Percentiles rank a stretch among this genome's conserved stretches.
Evolutionary conservation across 2,797 vertebrate genomes (phyloP).

Genomic region (Pelobates cultripes): DNA sequence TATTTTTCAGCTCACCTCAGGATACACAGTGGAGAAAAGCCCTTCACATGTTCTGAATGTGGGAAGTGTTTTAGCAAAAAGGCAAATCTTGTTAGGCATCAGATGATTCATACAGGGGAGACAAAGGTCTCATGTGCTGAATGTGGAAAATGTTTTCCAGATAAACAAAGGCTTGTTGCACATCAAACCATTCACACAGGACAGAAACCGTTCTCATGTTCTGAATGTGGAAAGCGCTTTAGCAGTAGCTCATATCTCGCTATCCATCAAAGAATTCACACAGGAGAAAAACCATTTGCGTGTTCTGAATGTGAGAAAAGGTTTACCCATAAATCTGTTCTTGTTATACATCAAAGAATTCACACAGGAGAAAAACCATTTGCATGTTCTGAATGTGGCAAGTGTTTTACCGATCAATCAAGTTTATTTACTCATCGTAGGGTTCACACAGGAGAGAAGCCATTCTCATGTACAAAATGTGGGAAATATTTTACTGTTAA

Average conservation of each 20-base stretch:
- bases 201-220: background rate
- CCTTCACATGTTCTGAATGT: background rate
- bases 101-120: background rate
- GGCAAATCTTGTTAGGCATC: background rate
- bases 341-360: conserved; percentile 15
- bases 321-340: conserved; percentile 1
- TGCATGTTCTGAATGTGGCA: background rate
- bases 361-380: conserved; percentile 15
- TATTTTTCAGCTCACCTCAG: background rate
- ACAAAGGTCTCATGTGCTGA: background rate
- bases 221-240: background rate
- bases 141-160: conserved; percentile 4
- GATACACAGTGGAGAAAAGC: background rate
- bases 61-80: background rate
- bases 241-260: background rate
- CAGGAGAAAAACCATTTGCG: conserved; percentile 1
- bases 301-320: conserved; percentile 12
- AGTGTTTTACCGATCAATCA: background rate
- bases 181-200: conserved; percentile 7
- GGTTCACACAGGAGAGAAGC: background rate
- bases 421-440: background rate
- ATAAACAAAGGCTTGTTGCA: background rate
- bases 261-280: background rate
- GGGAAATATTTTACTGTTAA: background rate
- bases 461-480: background rate